Base-by-base conservation (phyloP, 1,140 invertebrate species). In the Episyrphus balteatus region DNA sequence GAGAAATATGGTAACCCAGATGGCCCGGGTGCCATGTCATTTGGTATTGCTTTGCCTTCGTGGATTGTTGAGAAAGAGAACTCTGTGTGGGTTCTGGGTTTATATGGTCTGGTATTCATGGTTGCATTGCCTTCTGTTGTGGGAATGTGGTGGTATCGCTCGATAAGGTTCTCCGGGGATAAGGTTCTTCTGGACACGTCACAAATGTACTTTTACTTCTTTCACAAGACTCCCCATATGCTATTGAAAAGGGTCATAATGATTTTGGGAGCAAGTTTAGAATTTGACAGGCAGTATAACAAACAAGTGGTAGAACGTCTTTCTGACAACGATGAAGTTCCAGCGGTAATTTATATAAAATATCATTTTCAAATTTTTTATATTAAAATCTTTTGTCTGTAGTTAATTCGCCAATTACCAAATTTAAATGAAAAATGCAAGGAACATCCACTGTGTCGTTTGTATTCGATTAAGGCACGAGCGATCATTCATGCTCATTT, bases 1-100 rank as follows among this genome's bases (percentile, higher is more conserved):
- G 91, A 98, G 66, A 91, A 93, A 68, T 97, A 98, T 79, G 97
- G 97, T 33, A 98, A 99, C 78, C 96, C 96, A 12, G 96, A 99
- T 81, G 97, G 97, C 6, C 97, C 97, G 30, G 93, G 92, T 53
- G 93, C 92, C 17, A 98, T 94, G 81, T 92, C 89, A 57, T 98
- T 99, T 80, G 96, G 97, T 52, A 99, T 99, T 68, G 97, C 96
- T 37, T 72, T 99, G 38, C 97, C 97, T 15, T 98, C 95, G 45
- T 99, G 96, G 96, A 98, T 99, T 70, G 92, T 99, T n/a, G 94
- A 98, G 65, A 95, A 97, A 69, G 90, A 99, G 73, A 99, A 99
- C 70, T 97, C 93, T 54, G 81, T 98, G 32, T 97, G 92, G 91
- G 94, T 98, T 9, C 74, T 99, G 34, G 92, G 92, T 13, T 75